Evolutionary conservation across 1,140 invertebrate species (phyloP).

Genomic region (Sinella curviseta): DNA sequence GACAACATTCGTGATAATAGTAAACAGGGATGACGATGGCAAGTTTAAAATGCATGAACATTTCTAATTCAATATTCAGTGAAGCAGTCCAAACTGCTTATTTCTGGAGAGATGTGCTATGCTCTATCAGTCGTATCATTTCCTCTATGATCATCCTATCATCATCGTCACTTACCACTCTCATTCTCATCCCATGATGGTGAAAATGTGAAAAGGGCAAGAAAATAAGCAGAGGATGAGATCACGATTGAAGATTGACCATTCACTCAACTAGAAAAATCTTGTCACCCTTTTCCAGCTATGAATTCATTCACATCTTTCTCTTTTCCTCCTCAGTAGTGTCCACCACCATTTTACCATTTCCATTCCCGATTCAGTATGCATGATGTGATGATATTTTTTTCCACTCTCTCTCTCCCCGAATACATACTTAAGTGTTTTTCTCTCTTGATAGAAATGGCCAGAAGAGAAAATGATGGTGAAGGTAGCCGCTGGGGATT

Average conservation of each 20-base stretch:
- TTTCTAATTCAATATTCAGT: too few species aligned
- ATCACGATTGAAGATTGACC: slow-evolving; percentile 4
- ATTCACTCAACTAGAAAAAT: slow-evolving; percentile 11
- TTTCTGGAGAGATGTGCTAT: too few species aligned
- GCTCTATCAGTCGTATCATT: too few species aligned
- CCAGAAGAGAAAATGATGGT: not conserved
- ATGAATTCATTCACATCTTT: not conserved
- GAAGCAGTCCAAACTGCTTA: too few species aligned
- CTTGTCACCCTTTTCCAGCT: not conserved
- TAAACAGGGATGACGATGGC: too few species aligned
- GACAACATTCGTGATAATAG: too few species aligned
- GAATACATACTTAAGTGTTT: not conserved
- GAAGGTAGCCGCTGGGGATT: slow-evolving; percentile 20
- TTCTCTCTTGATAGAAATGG: not conserved
- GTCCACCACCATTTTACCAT: too few species aligned
- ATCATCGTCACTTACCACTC: too few species aligned
- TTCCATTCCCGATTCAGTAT: not conserved
- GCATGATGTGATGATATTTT: not conserved
- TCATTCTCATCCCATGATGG: too few species aligned
- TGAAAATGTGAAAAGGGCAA: not conserved
- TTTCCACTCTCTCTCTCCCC: not conserved
- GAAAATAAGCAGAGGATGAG: slow-evolving; percentile 9
- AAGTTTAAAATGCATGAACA: too few species aligned
- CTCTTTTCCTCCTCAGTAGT: not conserved
- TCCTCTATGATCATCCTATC: too few species aligned